Percentiles rank a stretch among this genome's conserved stretches.
phyloP scores from a whole-genome alignment of 2,888 invertebrate genomes.

The Pseudolycoriella hygida region DNA sequence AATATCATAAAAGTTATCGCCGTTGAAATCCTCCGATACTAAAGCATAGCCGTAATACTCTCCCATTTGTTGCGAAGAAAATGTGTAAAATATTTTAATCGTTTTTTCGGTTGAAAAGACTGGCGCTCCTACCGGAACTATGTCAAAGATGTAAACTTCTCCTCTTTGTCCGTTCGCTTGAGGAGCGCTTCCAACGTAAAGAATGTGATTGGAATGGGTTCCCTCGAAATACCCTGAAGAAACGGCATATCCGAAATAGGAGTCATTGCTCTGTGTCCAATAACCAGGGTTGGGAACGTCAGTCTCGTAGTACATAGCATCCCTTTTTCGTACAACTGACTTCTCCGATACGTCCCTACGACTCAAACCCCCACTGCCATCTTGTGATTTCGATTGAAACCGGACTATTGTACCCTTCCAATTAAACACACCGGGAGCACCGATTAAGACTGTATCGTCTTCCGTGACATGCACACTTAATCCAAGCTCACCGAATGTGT shows the following conservation, averaged over 20 bases:
- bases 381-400: slow-evolving; percentile 16
- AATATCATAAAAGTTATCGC: slow-evolving; percentile 41
- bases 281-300: slow-evolving; percentile 20
- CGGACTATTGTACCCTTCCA: slow-evolving; percentile 28
- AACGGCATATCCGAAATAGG: slow-evolving; percentile 28
- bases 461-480: slow-evolving; percentile 25
- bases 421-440: slow-evolving; percentile 25
- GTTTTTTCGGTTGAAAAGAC: slow-evolving; percentile 8
- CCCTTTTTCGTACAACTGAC: background rate
- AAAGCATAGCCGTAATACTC: slow-evolving; percentile 48
- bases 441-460: slow-evolving; percentile 26
- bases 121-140: too few relatives aligned
- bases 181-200: slow-evolving; percentile 27
- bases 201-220: slow-evolving; percentile 15
- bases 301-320: slow-evolving; percentile 14
- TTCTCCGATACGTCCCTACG: slow-evolving; percentile 20
- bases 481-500: slow-evolving; percentile 25
- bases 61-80: slow-evolving; percentile 34
- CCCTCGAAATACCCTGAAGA: slow-evolving; percentile 25
- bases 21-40: slow-evolving; percentile 42
- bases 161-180: slow-evolving; percentile 27
- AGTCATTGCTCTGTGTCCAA: slow-evolving; percentile 21
- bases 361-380: slow-evolving; percentile 21
- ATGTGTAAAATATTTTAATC: slow-evolving; percentile 21
- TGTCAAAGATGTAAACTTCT: slow-evolving; percentile 15